Base-by-base conservation (phyloP, 2,113 vertebrate genomes). In the Labeo catla region DNA sequence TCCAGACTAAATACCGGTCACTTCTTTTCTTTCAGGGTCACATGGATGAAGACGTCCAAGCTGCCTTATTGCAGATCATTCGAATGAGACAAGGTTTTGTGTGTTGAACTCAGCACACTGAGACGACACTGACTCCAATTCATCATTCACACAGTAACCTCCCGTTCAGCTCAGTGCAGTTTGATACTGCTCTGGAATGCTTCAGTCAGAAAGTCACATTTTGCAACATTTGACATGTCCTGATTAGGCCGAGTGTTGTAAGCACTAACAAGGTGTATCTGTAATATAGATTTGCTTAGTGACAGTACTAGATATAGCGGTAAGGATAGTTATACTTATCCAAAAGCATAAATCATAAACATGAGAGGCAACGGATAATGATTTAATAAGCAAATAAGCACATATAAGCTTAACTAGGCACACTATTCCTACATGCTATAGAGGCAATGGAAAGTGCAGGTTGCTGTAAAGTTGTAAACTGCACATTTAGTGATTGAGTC, bases 1-100 rank as follows among this genome's bases (percentile, higher is more conserved):
- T 43, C 21, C 81, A 6, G 16, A 84, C 72, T 76, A 28, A 88
- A 28, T 23, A 12, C 34, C 5, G 4, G 2, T 76, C 54, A 63
- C 72, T 49, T 87, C 23, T 89, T 39, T 88, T 81, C 39, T 89
- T 54, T 0, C 77, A 99, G 98, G 98, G 98, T 10, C 98, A 99
- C 95, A 99, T 99, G 98, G 98, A 99, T 91, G 98, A 98, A 85
- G 98, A 99, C 0, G 98, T 99, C 19, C 98, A 99, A 90, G 97
- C 97, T 0, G 98, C 98, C 54, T 92, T 99, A 16, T 94, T 99
- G 0, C 98, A 99, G 94, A 99, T 99, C 93, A 97, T 99, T 90
- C 95, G 96, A 12, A 99, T 99, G 98, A 95, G 98, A 54, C 97
- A 98, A 92, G 97, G 97, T 63, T 97, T 99, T 59, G 96, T 99